phyloP scores from a whole-genome alignment of 1,140 invertebrate genomes.

The Saxidomus purpurata region DNA sequence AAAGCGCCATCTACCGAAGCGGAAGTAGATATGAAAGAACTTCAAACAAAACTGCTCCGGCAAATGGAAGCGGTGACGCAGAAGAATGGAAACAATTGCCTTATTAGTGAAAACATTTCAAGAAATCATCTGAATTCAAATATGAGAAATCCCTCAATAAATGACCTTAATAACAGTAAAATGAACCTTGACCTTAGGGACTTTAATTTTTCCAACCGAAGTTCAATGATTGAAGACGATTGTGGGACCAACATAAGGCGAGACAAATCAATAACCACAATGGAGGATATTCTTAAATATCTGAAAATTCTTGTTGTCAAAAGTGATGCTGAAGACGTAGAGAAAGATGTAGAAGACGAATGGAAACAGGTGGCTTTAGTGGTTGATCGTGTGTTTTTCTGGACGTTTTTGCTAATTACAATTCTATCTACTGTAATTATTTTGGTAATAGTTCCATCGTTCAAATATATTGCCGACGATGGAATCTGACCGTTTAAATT shows the following conservation, averaged over 20 bases:
- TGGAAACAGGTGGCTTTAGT: conserved; percentile 99
- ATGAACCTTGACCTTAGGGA: conserved; percentile 56
- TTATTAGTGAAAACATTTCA: conserved; percentile 14
- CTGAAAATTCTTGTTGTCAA: conserved; percentile 73
- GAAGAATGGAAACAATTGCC: conserved; percentile 18
- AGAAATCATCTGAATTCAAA: conserved; percentile 37
- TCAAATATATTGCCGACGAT: conserved; percentile 66
- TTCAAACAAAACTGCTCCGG: conserved; percentile 40
- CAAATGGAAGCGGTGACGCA: conserved; percentile 61
- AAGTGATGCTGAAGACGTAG: conserved; percentile 73
- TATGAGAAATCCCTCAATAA: conserved; percentile 1
- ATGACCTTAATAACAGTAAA: conserved; percentile 50
- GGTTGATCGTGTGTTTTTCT: conserved; percentile 98
- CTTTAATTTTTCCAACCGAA: conserved; percentile 49
- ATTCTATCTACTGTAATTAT: conserved; percentile 97
- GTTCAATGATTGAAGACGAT: conserved; percentile 52
- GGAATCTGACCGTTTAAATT: conserved; percentile 5
- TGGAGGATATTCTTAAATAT: conserved; percentile 74
- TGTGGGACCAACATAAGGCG: conserved; percentile 12
- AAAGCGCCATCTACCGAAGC: background rate
- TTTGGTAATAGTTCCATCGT: conserved; percentile 96
- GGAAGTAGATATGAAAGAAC: conserved; percentile 16
- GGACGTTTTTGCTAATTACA: conserved; percentile 99
- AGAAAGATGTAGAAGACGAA: conserved; percentile 88
- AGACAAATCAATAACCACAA: conserved; percentile 62